Evolutionary conservation across 35 echinoderm and acorn worm species (phyloP).

Genomic region (Heliocidaris erythrogramma): DNA sequence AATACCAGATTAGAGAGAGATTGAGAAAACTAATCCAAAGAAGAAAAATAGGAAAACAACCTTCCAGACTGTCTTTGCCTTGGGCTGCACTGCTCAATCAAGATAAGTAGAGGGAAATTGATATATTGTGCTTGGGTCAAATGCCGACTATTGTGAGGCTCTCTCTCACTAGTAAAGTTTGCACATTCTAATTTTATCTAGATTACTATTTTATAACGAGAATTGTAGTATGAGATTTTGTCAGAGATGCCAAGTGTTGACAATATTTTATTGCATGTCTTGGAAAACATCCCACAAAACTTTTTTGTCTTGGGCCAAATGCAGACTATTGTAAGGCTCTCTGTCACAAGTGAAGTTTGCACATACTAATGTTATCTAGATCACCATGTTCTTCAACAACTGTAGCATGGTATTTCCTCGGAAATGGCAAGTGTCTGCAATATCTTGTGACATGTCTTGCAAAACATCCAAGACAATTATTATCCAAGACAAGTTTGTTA

Average conservation of each 20-base stretch:
- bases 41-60: not conserved
- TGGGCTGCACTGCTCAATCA: not conserved
- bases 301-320: not conserved
- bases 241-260: no score
- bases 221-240: no score
- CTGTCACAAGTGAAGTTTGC: not conserved
- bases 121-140: not conserved
- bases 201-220: not conserved
- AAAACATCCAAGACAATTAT: not conserved
- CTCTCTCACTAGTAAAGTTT: not conserved
- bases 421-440: not conserved
- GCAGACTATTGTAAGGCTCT: not conserved
- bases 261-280: no score
- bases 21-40: not conserved
- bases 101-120: not conserved
- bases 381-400: not conserved
- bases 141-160: not conserved
- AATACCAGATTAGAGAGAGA: not conserved
- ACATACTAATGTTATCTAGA: not conserved
- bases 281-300: no score
- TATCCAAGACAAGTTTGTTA: no score
- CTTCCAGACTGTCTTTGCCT: not conserved
- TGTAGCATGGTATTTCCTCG: not conserved
- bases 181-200: not conserved
- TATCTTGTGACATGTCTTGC: not conserved